A percentile compares a stretch with the other conserved stretches of the same genome.
Conservation (phyloP, 2,797 vertebrate species). For the Neomorphus geoffroyi region DNA sequence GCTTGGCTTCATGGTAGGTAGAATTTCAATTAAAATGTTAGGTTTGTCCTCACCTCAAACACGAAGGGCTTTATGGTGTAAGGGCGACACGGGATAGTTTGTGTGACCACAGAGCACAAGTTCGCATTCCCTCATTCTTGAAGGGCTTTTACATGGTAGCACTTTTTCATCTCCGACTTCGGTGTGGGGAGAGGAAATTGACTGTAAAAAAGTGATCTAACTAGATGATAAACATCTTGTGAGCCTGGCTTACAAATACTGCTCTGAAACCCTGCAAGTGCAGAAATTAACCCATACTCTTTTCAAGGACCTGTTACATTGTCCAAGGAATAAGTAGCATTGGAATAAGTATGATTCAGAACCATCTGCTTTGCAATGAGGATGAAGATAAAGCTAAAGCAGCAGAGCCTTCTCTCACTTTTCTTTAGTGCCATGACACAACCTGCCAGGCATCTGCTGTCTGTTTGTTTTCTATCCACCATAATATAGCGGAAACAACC, state of each 20-base stretch:
- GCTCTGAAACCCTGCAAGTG: background rate
- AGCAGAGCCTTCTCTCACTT: background rate
- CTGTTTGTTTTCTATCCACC: background rate
- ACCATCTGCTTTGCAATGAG: background rate
- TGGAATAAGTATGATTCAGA: background rate
- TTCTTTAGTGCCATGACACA: background rate
- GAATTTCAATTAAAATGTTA: background rate
- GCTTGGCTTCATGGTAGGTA: background rate
- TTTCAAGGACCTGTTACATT: background rate
- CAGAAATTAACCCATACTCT: background rate
- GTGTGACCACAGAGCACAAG: background rate
- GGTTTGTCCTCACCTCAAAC: background rate
- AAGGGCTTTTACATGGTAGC: background rate
- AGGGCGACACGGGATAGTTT: background rate
- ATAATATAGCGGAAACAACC: fast-evolving
- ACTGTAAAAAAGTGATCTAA: background rate
- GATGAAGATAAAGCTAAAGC: background rate
- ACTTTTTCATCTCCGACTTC: background rate
- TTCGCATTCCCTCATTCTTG: background rate
- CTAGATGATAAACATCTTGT: background rate
- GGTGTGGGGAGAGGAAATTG: background rate
- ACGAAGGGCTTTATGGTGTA: background rate
- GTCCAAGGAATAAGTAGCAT: background rate
- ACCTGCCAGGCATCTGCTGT: background rate
- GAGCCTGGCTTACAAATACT: background rate